Conservation (phyloP, 2,888 invertebrate species). For the Chironomus tentans region DNA sequence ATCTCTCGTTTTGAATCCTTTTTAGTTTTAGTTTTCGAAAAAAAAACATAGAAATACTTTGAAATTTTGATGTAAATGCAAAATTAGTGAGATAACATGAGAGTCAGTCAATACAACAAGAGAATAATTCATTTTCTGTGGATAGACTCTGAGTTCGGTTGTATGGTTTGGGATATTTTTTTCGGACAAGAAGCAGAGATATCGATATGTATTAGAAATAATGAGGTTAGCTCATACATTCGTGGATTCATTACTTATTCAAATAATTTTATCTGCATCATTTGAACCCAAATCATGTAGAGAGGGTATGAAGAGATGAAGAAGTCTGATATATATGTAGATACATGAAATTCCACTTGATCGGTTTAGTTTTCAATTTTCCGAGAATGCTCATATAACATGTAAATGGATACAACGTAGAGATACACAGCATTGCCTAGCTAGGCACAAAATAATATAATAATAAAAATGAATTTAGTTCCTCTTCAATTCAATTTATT, state of each 20-base stretch:
- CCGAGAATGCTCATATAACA: too few species aligned
- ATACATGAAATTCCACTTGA: constrained; percentile 8
- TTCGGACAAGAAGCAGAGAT: background rate
- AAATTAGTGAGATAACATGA: background rate
- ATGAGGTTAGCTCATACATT: background rate
- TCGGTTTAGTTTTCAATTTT: background rate
- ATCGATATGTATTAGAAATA: background rate
- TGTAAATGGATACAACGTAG: too few species aligned
- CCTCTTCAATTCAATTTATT: background rate
- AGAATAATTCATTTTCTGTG: too few species aligned
- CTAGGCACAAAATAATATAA: too few species aligned
- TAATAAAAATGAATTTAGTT: background rate
- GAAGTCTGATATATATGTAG: background rate
- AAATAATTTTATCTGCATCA: constrained; percentile 6
- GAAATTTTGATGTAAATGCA: background rate
- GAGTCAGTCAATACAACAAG: too few species aligned
- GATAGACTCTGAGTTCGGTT: too few species aligned
- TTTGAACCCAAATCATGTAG: background rate
- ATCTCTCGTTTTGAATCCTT: background rate
- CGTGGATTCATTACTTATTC: background rate
- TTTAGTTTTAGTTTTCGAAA: background rate
- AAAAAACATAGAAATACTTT: background rate
- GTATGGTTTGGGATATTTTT: background rate
- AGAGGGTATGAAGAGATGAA: background rate
- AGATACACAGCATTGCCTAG: too few species aligned